Evolutionary conservation across 2,888 invertebrate species (phyloP), one percentile per base, ranked within the genome.

Genomic region (Seira sanloemensis): DNA sequence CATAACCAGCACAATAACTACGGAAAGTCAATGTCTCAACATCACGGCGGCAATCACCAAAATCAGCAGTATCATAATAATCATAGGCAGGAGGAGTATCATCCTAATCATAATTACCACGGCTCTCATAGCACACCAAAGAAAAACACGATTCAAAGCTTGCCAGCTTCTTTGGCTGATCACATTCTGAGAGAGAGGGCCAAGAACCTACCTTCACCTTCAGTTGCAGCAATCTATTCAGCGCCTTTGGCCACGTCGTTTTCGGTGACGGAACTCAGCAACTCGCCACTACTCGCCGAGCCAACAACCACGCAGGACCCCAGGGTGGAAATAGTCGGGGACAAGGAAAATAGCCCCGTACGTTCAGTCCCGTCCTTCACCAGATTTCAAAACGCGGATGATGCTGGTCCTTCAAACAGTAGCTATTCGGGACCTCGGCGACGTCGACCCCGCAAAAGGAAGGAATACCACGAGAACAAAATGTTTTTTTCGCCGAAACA

Each of bases 101-200:
- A 86, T 68, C 86, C 85, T 50, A 85, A 85, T 85, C 85, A 85
- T 74, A 85, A 85, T 82, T 85, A 85, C 54, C 74, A 86, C 25
- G 79, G 46, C 18, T 81, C 86, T 23, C 78, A 86, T 62, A 86
- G 86, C 68, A 86, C 50, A 66, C 71, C 78, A 67, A 58, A 62
- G 26, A 21, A 81, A 71, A 50, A 21, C 16, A 71, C 78, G 16
- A 46, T 74, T 72, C 5, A 12, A 24, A 37, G 66, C 23, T 24
- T 68, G 12, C 72, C 76, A 12, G 2, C 72, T n/a, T 37, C 75
- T 58, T 2, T 58, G 21, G 24, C 73, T 12, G 73, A 73, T 16
- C 62, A 76, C 24, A n/a, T n/a, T n/a, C n/a, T n/a, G n/a, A n/a
- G n/a, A n/a, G 4, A 7, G 37, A 37, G 37, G 37, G 37, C 37